Base-by-base conservation (phyloP, 2,797 vertebrate genomes). In the Enteromius treurensis region DNA sequence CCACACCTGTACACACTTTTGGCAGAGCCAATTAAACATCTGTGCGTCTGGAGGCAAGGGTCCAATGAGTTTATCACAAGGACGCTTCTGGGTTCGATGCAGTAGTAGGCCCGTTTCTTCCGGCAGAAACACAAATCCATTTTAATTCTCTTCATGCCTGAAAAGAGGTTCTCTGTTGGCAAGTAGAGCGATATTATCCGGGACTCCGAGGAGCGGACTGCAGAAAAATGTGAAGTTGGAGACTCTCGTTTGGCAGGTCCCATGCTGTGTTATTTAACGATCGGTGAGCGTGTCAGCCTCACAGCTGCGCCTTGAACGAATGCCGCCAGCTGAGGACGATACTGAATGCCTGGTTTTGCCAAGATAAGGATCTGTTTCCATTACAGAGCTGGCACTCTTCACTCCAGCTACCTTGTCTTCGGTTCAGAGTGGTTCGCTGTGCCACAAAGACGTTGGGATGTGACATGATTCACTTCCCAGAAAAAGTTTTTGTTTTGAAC, bases 231-330 rank as follows among this genome's bases (percentile, higher is more conserved):
- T 87, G 88, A 84, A 88, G 87, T 64, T 86, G 89, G 89, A 91
- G 92, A 91, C 80, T 70, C 88, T 88, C 47, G 83, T 90, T 83
- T 92, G 89, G 91, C 88, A 89, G 86, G 87, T 89, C 92, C 77
- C 82, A 84, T 60, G 91, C 88, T 81, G 92, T 83, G 90, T 90
- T 91, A 86, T 92, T 92, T 93, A 91, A 94, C 91, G 93, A 91
- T 89, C 87, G 91, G 90, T 91, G 86, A 88, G 92, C 86, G 86
- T 92, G 93, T 93, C 87, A 86, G 89, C 87, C 89, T 88, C 85
- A 85, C 93, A 94, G 91, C 89, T 84, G 91, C 62, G 69, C 88
- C 70, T 89, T 88, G 58, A 86, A 89, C 89, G 91, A 92, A 87
- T 88, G 86, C 90, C 90, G 91, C 83, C 86, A 84, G 93, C 89